Conservation (phyloP, 2,113 vertebrate species). For the Nanorana parkeri region DNA sequence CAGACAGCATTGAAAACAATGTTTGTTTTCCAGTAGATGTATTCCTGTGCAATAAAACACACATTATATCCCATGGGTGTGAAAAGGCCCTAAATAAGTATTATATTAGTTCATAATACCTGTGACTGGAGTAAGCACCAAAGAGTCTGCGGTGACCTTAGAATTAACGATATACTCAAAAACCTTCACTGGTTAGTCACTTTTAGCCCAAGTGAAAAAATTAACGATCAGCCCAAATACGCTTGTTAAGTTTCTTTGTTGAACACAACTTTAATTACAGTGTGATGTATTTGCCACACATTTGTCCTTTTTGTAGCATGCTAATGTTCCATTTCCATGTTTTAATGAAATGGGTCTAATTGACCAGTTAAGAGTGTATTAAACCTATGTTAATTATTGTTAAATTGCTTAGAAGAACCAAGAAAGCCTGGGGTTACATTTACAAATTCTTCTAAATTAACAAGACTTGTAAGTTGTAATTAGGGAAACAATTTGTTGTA, state of each 20-base stretch:
- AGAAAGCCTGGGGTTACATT: constrained; percentile 63
- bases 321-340: constrained; percentile 74
- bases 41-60: too few species aligned
- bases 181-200: not conserved
- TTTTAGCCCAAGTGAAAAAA: constrained; percentile 54
- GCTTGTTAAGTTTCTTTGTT: constrained; percentile 58
- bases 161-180: constrained; percentile 43
- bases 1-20: too few species aligned
- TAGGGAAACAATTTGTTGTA: constrained; percentile 53
- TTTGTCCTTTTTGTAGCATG: constrained; percentile 71
- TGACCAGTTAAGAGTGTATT: constrained; percentile 67
- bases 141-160: not conserved
- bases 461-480: constrained; percentile 57
- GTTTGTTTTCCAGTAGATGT: too few species aligned
- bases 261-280: constrained; percentile 70
- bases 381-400: constrained; percentile 78
- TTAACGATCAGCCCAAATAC: constrained; percentile 60
- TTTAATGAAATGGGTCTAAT: constrained; percentile 70
- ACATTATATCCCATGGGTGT: too few species aligned
- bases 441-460: constrained; percentile 58
- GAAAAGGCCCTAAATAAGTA: too few species aligned
- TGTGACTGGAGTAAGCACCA: too few species aligned
- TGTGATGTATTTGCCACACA: constrained; percentile 70
- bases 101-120: too few species aligned
- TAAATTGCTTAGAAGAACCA: constrained; percentile 61